These are phyloP conservation scores for Leucoraja erinaceus DNA, from an alignment of 2,113 vertebrate genomes.

Conservation along the genomic window DNA sequence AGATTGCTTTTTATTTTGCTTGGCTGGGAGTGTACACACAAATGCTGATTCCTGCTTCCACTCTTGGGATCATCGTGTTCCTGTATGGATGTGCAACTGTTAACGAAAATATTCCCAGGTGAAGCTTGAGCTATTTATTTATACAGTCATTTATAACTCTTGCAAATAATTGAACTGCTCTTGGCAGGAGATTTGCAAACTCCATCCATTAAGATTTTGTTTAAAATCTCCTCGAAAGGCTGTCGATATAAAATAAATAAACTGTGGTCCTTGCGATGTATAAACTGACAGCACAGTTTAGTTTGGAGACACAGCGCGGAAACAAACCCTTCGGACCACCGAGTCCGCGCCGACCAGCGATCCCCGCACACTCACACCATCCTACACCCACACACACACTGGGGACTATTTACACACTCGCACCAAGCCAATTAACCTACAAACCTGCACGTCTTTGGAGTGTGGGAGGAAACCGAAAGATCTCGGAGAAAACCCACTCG, in stretches of 20 bases:
- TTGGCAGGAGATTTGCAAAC: not conserved
- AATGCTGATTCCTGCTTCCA: constrained; percentile 89
- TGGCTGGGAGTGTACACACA: constrained; percentile 97
- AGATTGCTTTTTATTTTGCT: constrained; percentile 92
- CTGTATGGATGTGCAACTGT: constrained; percentile 90
- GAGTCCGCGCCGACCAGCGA: no score
- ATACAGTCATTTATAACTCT: not conserved
- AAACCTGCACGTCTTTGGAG: no score
- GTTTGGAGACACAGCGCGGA: no score
- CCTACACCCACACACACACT: no score
- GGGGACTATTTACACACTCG: no score
- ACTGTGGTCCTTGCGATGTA: not conserved
- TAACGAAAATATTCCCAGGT: constrained; percentile 91
- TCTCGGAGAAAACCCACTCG: no score
- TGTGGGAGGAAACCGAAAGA: no score
- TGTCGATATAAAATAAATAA: not conserved
- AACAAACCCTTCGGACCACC: no score
- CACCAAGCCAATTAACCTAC: no score
- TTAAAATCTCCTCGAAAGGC: not conserved
- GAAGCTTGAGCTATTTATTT: constrained; percentile 39
- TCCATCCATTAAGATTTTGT: not conserved
- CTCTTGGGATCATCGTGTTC: constrained; percentile 89
- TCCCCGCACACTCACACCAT: no score
- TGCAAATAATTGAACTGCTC: not conserved
- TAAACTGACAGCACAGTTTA: not conserved